A percentile compares a stretch with the other conserved stretches of the same genome.
Conservation (phyloP, 2,113 vertebrate genomes). For the Daubentonia madagascariensis region DNA sequence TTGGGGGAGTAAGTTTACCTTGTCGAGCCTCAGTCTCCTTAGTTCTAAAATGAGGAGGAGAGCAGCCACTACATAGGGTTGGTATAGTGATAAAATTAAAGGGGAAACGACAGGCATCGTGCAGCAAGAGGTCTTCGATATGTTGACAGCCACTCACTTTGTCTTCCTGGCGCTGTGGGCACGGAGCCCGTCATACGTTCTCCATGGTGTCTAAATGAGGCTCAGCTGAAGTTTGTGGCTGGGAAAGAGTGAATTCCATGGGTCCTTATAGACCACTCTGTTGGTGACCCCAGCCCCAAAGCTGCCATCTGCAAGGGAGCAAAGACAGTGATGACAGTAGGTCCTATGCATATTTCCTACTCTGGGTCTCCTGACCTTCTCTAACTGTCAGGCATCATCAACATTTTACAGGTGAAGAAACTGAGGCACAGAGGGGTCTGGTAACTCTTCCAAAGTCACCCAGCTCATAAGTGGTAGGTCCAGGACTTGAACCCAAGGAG, state of each 20-base stretch:
- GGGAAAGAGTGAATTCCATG: neutral
- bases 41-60: neutral
- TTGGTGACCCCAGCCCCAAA: neutral
- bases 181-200: rapidly evolving
- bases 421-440: neutral
- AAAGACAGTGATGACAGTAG: too few species aligned
- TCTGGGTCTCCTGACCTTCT: neutral
- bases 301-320: neutral
- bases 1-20: neutral
- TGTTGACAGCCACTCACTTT: rapidly evolving
- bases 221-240: neutral
- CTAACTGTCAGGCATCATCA: too few species aligned
- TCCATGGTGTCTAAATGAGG: rapidly evolving
- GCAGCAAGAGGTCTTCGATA: rapidly evolving
- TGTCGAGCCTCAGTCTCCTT: neutral
- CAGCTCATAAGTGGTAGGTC: neutral
- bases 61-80: rapidly evolving
- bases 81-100: rapidly evolving
- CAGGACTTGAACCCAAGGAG: neutral
- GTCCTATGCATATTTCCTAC: too few species aligned
- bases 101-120: neutral
- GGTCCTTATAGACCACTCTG: neutral
- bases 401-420: neutral
- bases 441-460: neutral
- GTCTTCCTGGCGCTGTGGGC: neutral